Percentiles rank a stretch among this genome's conserved stretches.
Evolutionary conservation across 2,888 invertebrate species (phyloP).

Genomic region (Acronicta alni): DNA sequence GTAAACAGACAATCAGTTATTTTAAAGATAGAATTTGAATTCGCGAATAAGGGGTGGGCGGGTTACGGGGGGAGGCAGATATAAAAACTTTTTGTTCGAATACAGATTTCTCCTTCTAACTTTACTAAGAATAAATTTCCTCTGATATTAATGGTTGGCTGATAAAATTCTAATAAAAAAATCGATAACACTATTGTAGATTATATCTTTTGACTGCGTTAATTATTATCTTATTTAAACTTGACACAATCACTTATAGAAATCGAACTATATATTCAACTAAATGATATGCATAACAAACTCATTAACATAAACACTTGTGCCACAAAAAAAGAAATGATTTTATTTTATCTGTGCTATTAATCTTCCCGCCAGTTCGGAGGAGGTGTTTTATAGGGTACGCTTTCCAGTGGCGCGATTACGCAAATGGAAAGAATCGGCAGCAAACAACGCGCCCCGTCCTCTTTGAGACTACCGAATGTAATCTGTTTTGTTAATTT

Average conservation of each 20-base stretch:
- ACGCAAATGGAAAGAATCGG: conserved; percentile 81
- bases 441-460: conserved; percentile 75
- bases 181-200: neutral
- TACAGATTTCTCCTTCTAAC: conserved; percentile 31
- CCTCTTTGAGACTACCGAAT: conserved; percentile 78
- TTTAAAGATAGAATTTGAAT: conserved; percentile 84
- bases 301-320: conserved; percentile 27
- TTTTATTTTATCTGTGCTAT: conserved; percentile 53
- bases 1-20: conserved; percentile 87
- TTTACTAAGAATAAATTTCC: no score
- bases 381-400: conserved; percentile 57
- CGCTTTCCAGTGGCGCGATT: conserved; percentile 63
- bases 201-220: neutral
- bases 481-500: conserved; percentile 89
- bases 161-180: neutral
- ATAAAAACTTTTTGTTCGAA: conserved; percentile 61
- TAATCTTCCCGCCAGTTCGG: conserved; percentile 55
- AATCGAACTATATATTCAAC: conserved; percentile 16
- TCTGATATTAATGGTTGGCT: no score
- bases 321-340: conserved; percentile 23
- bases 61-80: conserved; percentile 39
- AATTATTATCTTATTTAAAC: conserved; percentile 10
- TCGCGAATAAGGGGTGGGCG: conserved; percentile 61
- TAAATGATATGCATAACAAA: conserved; percentile 15
- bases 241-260: conserved; percentile 5